Conservation (phyloP, 2,113 vertebrate genomes). For the Phocoena sinus region DNA sequence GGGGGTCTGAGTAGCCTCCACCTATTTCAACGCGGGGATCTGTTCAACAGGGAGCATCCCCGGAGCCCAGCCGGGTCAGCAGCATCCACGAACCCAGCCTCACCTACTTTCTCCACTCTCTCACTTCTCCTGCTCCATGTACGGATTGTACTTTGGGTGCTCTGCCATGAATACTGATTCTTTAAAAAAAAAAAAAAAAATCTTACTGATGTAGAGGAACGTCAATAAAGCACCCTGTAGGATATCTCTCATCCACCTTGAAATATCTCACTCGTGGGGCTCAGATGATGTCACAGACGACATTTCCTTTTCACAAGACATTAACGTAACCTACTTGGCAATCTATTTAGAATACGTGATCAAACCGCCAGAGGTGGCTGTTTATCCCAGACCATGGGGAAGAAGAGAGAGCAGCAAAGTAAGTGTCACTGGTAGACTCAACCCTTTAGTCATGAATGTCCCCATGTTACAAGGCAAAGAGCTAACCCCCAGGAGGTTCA, state of each 20-base stretch:
- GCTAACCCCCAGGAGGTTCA: neutral
- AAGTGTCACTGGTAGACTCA: neutral
- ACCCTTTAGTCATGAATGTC: neutral
- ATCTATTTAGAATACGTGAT: neutral
- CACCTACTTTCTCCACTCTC: conserved; percentile 35
- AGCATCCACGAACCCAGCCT: neutral
- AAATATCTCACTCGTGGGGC: neutral
- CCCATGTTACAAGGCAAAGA: neutral
- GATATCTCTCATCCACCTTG: neutral
- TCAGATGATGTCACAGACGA: neutral
- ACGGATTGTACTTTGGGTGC: neutral
- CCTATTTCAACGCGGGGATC: conserved; percentile 54
- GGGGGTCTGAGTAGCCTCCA: conserved; percentile 72
- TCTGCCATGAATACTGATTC: neutral
- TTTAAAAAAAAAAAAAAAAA: neutral
- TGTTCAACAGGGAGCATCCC: conserved; percentile 26
- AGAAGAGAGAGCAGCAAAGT: neutral
- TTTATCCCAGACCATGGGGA: neutral
- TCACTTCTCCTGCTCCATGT: conserved; percentile 52
- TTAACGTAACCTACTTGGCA: neutral
- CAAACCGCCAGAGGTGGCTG: neutral
- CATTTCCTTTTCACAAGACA: neutral
- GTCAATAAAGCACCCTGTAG: neutral
- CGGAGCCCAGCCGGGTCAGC: neutral
- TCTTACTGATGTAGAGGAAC: no score